A percentile compares a stretch with the other conserved stretches of the same genome.
Evolutionary conservation across 2,113 vertebrate genomes (phyloP).

Genomic region (Hippocampus guttulatus): DNA sequence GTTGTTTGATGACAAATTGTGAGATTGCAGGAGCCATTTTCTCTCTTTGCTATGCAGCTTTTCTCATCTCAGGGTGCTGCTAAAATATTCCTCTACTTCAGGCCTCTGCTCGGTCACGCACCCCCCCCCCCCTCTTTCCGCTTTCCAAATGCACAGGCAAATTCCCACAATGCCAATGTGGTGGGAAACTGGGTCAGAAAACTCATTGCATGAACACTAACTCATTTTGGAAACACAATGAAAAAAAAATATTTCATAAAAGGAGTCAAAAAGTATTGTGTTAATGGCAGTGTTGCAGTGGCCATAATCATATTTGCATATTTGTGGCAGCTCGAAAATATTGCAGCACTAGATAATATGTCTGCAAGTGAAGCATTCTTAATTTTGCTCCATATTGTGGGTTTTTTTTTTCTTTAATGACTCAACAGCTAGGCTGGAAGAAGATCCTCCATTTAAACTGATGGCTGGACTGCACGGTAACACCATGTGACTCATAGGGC

Average conservation of each 20-base stretch:
- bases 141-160: constrained; percentile 13
- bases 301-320: not conserved
- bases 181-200: constrained; percentile 40
- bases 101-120: constrained; percentile 39
- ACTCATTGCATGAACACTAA: not conserved
- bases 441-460: not conserved
- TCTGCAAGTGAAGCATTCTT: not conserved
- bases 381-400: no score
- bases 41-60: constrained; percentile 35
- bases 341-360: not conserved
- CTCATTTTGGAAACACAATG: constrained; percentile 10
- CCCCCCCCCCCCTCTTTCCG: not conserved
- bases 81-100: constrained; percentile 39
- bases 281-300: not conserved
- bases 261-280: not conserved
- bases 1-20: constrained; percentile 53
- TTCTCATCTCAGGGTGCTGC: constrained; percentile 28
- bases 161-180: constrained; percentile 15
- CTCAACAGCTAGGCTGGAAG: not conserved
- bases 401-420: not conserved
- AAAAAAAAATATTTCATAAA: not conserved
- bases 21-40: constrained; percentile 53
- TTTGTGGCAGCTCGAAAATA: not conserved
- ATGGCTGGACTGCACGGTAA: no score
- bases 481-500: no score